Base-by-base conservation (phyloP, 2,797 vertebrate genomes). In the Chloroceryle amazona region DNA sequence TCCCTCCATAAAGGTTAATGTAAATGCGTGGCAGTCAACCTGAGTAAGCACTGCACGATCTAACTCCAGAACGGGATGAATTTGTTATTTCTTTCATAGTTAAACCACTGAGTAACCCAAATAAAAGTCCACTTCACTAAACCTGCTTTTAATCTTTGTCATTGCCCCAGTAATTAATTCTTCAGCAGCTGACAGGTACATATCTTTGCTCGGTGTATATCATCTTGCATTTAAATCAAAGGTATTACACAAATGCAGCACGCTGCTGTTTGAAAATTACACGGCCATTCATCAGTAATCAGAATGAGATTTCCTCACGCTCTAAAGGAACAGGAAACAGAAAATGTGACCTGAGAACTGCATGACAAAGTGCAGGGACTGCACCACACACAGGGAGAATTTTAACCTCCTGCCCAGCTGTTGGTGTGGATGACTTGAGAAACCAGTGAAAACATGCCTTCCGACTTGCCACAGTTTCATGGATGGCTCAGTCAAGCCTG, bases 141-240 rank as follows among this genome's bases (percentile, higher is more conserved):
- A 79, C 54, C 13, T 78, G 17, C 4, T 83, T 93, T 83, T 67
- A 51, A 20, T 35, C 9, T 75, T 86, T 46, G 7, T 26, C 20
- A 20, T 20, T 68, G 21, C 7, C 37, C 28, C 37, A 44, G 10
- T 68, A 94, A 67, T 57, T 39, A 78, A 37, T 61, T 74, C 28
- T 88, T 60, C 41, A 63, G 2, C 21, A 11, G 16, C 11, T 81
- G 10, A 5, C 61, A 44, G 23, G 37, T 65, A 17, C 13, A 4
- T 35, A 8, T 14, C 11, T 86, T 66, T 0, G 0, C 4, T 73
- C 23, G 16, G 17, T 26, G 35, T 37, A 6, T 41, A 52, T 60
- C 29, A 82, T 72, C 21, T 31, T 70, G 37, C 19, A 12, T 55
- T 91, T 70, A 52, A 89, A 57, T 51, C 0, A 0, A 0, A 16